Conservation (phyloP, 2,888 invertebrate genomes). For the Sinelater perroti region DNA sequence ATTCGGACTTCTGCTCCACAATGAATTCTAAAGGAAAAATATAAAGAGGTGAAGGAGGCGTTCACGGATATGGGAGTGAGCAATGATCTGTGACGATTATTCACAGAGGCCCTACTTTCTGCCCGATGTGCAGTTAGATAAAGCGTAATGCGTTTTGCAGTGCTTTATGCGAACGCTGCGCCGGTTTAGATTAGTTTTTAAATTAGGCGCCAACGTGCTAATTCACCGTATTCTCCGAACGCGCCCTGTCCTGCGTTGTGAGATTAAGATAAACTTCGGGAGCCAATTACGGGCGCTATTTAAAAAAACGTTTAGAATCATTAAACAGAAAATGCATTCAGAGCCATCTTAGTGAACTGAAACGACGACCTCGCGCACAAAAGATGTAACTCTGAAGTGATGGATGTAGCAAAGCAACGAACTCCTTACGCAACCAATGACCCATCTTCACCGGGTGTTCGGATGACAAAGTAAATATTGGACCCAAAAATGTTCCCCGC, state of each 20-base stretch:
- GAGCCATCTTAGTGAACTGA: slow-evolving; percentile 36
- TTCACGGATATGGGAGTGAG: slow-evolving; percentile 46
- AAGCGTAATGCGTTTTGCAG: background rate
- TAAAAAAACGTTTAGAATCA: slow-evolving; percentile 24
- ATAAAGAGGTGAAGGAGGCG: slow-evolving; percentile 52
- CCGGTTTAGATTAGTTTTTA: no score
- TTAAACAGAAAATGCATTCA: slow-evolving; percentile 30
- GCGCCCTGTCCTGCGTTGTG: no score
- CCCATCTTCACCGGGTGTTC: slow-evolving; percentile 38
- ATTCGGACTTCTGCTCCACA: slow-evolving; percentile 52
- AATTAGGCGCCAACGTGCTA: no score
- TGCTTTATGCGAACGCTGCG: background rate
- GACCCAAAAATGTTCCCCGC: slow-evolving; percentile 34
- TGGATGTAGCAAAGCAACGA: slow-evolving; percentile 38
- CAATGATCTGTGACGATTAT: slow-evolving; percentile 40
- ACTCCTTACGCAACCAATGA: slow-evolving; percentile 40
- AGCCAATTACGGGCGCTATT: slow-evolving; percentile 14
- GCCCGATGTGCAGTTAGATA: no score
- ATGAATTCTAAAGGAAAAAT: slow-evolving; percentile 44
- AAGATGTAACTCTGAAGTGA: slow-evolving; percentile 39
- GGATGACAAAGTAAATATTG: slow-evolving; percentile 41
- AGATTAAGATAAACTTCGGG: no score
- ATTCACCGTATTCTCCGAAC: no score
- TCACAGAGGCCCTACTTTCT: background rate
- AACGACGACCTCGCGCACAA: slow-evolving; percentile 38